Evolutionary conservation across 2,888 invertebrate species (phyloP), one percentile per base, ranked within the genome.

Genomic region (Glaucopsyche alexis): DNA sequence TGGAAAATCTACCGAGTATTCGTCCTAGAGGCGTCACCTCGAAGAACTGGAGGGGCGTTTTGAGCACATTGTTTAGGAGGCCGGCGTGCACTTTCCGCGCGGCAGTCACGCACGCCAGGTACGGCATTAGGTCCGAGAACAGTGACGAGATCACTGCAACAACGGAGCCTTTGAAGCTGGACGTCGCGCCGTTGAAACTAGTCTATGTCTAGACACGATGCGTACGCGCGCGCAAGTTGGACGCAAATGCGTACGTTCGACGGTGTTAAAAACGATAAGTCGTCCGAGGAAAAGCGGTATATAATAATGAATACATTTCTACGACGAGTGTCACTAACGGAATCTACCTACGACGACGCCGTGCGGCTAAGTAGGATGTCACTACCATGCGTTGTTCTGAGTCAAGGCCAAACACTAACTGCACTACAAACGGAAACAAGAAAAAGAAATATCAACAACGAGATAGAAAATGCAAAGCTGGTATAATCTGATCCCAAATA

Each of bases 21-120:
- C 97, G 94, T 85, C 97, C 97, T 78, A 94, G 80, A 66, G 97
- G 97, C 73, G 96, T 97, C 80, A 95, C 95, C 87, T 97, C 97
- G 91, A 96, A 97, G 92, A 96, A 95, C 83, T 95, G 94, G 91
- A 96, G 94, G 73, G 96, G 96, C 82, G 95, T 94, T 83, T 94
- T 94, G 78, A 96, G 84, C 77, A 96, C 94, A 82, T 94, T 94
- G 73, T 83, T 81, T 82, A 97, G 89, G 85, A 96, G 88, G 70
- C 86, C 83, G 77, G 86, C 84, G 90, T 96, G 95, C 83, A 95
- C 89, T 72, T 88, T 82, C 82, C 84, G 86, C 81, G 96, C 95
- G 79, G 96, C 96, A 79, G 93, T 90, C 94, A 95, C 94, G 93
- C 95, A 90, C 86, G 95, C 96, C 91, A 96, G 88, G 84, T 94